Base-by-base conservation (phyloP, 1,140 invertebrate species). In the Meteorus sp. region DNA sequence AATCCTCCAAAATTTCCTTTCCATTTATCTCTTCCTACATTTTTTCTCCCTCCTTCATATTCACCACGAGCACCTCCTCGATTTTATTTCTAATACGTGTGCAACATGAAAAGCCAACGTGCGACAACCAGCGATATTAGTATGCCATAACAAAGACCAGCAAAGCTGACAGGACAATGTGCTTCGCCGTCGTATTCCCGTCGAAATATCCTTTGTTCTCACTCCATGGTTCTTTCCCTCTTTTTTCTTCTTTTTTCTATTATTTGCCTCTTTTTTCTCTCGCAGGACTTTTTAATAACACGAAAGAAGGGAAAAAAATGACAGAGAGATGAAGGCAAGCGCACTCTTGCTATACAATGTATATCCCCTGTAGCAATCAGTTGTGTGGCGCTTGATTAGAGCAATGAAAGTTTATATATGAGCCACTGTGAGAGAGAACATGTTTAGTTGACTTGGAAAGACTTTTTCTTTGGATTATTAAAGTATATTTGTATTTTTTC, bases 131-230 rank as follows among this genome's bases (percentile, higher is more conserved):
- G n/a, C 7, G 13, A 52, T 39, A 52, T 52, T 35, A 37, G 50
- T 52, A 23, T 4, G 31, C 25, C 13, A 6, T 9, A 54, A 54
- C 37, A 54, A 54, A 54, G 37, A 23, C 22, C 20, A 7, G 13
- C 17, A 51, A 54, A 27, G 52, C 33, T 54, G 35, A 54, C 39
- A 44, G 52, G 39, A 54, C 52, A 54, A 54, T 54, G 17, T 15
- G 6, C 11, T 6, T 15, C 23, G 19, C 9, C 9, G 31, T 29
- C 37, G 13, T 43, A n/a, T n/a, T n/a, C n/a, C 35, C 22, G 37
- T 54, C 37, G 11, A 52, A 50, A 52, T 52, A 52, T 52, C 50
- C 50, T 52, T 52, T 52, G 50, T 52, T 52, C 50, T 48, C 27
- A n/a, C n/a, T n/a, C n/a, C n/a, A n/a, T n/a, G n/a, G n/a, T n/a